Evolutionary conservation across 1,140 invertebrate genomes (phyloP).

Genomic region (Oscheius sp.): DNA sequence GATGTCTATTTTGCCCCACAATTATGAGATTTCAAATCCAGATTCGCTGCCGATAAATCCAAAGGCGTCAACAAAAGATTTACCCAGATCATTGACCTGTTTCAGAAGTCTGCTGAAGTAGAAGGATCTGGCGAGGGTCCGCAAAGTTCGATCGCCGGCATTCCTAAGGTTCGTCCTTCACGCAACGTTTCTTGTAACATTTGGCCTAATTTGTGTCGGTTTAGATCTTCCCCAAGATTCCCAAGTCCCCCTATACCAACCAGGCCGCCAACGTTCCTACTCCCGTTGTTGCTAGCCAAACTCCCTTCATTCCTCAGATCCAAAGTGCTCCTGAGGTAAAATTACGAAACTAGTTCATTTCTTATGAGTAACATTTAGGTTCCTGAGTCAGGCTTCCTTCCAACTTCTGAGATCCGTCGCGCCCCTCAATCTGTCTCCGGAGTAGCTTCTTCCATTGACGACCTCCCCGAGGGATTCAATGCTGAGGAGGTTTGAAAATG

Average conservation of each 20-base stretch:
- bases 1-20: no score
- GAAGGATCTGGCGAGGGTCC: conserved; percentile 37
- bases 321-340: conserved; percentile 19
- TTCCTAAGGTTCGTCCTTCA: conserved; percentile 44
- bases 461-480: conserved; percentile 17
- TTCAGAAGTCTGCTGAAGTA: conserved; percentile 31
- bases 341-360: background rate
- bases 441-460: conserved; percentile 30
- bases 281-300: background rate
- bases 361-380: conserved; percentile 46
- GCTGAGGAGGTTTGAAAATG: conserved; percentile 43
- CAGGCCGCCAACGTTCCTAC: background rate
- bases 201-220: no score
- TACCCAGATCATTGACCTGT: background rate
- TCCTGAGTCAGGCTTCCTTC: conserved; percentile 58
- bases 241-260: conserved; percentile 37
- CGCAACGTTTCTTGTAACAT: background rate
- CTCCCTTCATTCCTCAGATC: conserved; percentile 8
- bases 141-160: conserved; percentile 55
- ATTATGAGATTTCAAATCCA: no score
- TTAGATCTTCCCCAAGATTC: conserved; percentile 48
- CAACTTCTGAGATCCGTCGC: conserved; percentile 43
- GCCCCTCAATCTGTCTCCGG: conserved; percentile 55
- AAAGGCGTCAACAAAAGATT: no score
- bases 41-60: no score